Percentiles rank a stretch among this genome's conserved stretches.
phyloP scores from a whole-genome alignment of 2,888 invertebrate species.

The Ichneumoninae sp. region DNA sequence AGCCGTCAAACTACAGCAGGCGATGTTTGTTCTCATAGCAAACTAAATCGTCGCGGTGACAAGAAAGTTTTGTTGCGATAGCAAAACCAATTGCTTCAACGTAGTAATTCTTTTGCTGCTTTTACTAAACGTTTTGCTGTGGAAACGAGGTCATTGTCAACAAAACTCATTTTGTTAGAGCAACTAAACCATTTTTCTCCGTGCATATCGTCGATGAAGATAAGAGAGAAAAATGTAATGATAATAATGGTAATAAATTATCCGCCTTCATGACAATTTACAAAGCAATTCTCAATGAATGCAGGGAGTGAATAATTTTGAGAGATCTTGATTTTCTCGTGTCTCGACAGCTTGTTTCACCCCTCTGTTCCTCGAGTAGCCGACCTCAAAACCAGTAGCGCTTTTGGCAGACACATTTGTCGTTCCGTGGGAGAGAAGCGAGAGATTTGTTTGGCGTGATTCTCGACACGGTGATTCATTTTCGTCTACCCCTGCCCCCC shows the following conservation, averaged over 20 bases:
- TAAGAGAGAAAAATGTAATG: neutral
- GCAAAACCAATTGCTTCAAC: too few relatives aligned
- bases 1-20: too few relatives aligned
- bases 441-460: slow-evolving; percentile 65
- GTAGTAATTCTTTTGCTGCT: too few relatives aligned
- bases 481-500: slow-evolving; percentile 15
- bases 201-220: neutral
- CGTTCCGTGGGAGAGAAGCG: slow-evolving; percentile 31
- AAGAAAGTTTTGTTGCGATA: too few relatives aligned
- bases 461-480: slow-evolving; percentile 63
- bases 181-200: too few relatives aligned
- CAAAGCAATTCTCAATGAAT: neutral
- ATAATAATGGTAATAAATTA: neutral
- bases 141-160: too few relatives aligned
- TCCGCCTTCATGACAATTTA: neutral
- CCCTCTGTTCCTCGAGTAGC: neutral
- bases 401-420: slow-evolving; percentile 60
- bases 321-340: slow-evolving; percentile 16
- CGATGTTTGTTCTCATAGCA: too few relatives aligned
- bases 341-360: slow-evolving; percentile 10
- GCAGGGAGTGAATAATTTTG: neutral
- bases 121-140: too few relatives aligned
- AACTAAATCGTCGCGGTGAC: too few relatives aligned
- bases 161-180: too few relatives aligned
- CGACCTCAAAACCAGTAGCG: slow-evolving; percentile 49